phyloP scores from a whole-genome alignment of 2,113 vertebrate species.

The Thalassarche chlororhynchos region DNA sequence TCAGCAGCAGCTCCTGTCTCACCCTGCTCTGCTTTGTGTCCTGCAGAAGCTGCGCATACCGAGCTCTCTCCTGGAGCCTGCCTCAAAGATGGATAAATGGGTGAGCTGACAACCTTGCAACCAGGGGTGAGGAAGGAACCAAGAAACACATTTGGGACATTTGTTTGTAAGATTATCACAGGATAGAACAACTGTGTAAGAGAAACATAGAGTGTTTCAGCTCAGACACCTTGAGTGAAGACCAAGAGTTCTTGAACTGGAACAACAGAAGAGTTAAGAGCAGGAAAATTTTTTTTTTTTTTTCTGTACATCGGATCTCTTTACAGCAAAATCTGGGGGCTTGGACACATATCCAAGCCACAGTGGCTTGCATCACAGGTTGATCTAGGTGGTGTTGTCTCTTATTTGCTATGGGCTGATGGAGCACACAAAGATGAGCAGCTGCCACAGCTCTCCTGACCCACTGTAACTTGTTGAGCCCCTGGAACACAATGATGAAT shows the following conservation, averaged over 20 bases:
- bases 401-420: neutral
- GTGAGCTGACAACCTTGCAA: neutral
- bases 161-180: neutral
- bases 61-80: conserved; percentile 74
- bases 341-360: neutral
- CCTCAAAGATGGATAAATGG: conserved; percentile 66
- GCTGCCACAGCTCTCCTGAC: neutral
- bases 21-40: neutral
- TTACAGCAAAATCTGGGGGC: neutral
- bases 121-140: neutral
- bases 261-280: neutral
- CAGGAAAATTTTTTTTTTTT: neutral
- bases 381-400: neutral
- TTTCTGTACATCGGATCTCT: neutral
- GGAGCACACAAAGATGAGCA: neutral
- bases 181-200: neutral
- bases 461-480: neutral
- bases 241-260: neutral
- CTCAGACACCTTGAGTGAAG: neutral
- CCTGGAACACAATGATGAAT: neutral
- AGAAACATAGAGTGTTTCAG: neutral
- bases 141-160: neutral
- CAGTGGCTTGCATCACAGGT: neutral
- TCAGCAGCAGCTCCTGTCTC: neutral
- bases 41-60: conserved; percentile 84